Percentiles rank a stretch among this genome's conserved stretches.
Conservation (phyloP, 2,888 invertebrate genomes). For the Microplitis manilae region DNA sequence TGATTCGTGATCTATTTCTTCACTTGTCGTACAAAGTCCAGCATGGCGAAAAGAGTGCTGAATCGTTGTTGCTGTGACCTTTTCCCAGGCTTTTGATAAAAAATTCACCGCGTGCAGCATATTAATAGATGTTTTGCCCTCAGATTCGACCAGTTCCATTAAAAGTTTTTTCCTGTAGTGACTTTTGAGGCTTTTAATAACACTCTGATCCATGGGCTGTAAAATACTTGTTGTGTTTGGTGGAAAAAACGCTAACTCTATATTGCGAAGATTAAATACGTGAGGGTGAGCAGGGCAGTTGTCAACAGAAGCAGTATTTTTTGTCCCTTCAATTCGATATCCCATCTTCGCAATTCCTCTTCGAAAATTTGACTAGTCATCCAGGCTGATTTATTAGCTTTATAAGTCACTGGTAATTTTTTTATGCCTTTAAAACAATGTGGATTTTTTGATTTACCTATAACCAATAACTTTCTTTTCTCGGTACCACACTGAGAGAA, state of each 20-base stretch:
- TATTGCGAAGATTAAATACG: not conserved
- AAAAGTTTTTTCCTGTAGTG: not conserved
- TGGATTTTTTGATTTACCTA: constrained; percentile 24
- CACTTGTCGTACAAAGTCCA: not conserved
- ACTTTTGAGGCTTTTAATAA: not conserved
- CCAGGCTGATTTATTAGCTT: constrained; percentile 3
- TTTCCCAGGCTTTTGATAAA: not conserved
- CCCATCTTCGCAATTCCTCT: not conserved
- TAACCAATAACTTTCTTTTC: too few relatives aligned
- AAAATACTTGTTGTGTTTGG: not conserved
- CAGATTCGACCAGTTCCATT: not conserved
- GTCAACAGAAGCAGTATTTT: not conserved
- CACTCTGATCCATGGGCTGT: not conserved
- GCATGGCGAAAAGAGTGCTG: not conserved
- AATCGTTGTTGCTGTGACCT: not conserved
- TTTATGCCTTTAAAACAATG: constrained; percentile 26
- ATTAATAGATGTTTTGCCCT: not conserved
- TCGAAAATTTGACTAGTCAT: not conserved
- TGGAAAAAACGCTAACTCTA: not conserved
- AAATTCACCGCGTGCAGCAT: not conserved
- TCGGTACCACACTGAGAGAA: too few relatives aligned
- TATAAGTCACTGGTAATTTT: not conserved
- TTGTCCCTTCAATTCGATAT: not conserved
- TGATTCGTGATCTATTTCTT: not conserved
- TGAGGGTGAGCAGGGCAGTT: not conserved